Evolutionary conservation across 1,140 invertebrate species (phyloP).

Genomic region (Zaprionus capensis): DNA sequence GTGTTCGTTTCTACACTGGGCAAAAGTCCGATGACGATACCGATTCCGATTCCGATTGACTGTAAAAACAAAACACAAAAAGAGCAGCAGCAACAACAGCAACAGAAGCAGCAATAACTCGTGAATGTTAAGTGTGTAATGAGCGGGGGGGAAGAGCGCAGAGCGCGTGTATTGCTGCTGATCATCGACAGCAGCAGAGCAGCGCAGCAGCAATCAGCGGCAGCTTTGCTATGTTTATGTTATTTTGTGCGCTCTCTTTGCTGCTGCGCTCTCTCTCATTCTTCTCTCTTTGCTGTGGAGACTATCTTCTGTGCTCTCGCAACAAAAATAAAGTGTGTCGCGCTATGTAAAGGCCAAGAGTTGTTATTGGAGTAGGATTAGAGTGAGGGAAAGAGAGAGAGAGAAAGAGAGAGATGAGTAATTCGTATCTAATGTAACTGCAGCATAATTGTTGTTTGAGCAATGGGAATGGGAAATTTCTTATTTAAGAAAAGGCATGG

Average conservation of each 20-base stretch:
- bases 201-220: conserved; percentile 1
- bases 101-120: not conserved
- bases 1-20: conserved; percentile 4
- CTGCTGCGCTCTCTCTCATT: conserved; percentile 16
- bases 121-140: not conserved
- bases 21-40: conserved; percentile 12
- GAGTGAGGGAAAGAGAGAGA: not conserved
- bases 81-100: not conserved
- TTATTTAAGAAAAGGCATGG: too few species aligned
- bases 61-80: conserved; percentile 12
- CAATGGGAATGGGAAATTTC: too few species aligned
- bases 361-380: not conserved
- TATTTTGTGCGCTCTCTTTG: conserved; percentile 1
- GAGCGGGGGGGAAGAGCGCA: not conserved
- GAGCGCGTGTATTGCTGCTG: not conserved
- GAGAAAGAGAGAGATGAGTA: not conserved
- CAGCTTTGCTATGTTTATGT: conserved; percentile 8
- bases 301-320: conserved; percentile 4
- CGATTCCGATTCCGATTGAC: not conserved
- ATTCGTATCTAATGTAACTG: not conserved
- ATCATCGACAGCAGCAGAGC: not conserved
- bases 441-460: not conserved
- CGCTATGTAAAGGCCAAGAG: not conserved
- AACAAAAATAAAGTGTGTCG: conserved; percentile 17
- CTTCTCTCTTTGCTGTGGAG: not conserved